A percentile compares a stretch with the other conserved stretches of the same genome.
These are phyloP conservation scores for Physocephala rufipes DNA, from an alignment of 2,888 invertebrate species.

Conservation along the genomic window DNA sequence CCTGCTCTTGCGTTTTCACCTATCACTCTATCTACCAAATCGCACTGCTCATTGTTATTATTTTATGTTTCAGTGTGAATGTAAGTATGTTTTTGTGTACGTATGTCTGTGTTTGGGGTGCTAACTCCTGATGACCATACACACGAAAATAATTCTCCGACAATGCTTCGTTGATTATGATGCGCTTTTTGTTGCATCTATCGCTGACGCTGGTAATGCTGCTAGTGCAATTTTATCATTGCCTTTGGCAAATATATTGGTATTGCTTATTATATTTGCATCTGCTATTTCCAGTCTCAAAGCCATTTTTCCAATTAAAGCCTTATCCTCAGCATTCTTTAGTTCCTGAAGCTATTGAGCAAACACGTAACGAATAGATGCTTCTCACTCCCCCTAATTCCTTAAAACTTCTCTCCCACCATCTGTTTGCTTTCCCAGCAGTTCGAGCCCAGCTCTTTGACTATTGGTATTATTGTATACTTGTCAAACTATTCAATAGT, in stretches of 20 bases:
- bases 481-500: too few relatives aligned
- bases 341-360: neutral
- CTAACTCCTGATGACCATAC: constrained; percentile 13
- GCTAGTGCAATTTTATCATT: neutral
- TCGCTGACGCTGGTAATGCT: neutral
- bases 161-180: too few relatives aligned
- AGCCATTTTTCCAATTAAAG: neutral
- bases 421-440: neutral
- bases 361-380: neutral
- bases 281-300: neutral
- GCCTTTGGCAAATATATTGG: neutral
- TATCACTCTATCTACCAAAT: too few relatives aligned
- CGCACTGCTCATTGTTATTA: too few relatives aligned
- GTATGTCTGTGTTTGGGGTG: constrained; percentile 19
- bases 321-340: neutral
- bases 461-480: too few relatives aligned
- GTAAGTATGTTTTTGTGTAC: neutral
- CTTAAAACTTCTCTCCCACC: neutral
- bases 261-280: neutral
- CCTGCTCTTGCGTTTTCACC: too few relatives aligned
- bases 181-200: too few relatives aligned
- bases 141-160: constrained; percentile 30
- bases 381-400: neutral
- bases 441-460: too few relatives aligned
- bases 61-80: too few relatives aligned